phyloP scores from a whole-genome alignment of 2,113 vertebrate genomes.

The Rhea pennata region DNA sequence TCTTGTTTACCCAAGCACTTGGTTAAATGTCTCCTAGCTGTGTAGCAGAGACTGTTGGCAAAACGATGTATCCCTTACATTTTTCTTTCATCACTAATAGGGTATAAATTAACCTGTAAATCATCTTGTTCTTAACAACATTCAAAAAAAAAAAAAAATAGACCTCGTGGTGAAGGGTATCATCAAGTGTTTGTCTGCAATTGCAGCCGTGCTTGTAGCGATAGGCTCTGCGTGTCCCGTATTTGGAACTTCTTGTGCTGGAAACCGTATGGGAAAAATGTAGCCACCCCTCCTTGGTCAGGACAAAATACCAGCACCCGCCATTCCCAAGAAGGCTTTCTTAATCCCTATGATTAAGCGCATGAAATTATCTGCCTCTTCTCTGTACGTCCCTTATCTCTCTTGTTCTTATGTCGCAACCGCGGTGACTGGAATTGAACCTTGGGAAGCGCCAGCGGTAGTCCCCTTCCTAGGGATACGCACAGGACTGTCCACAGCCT shows the following conservation, averaged over 20 bases:
- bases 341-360: conserved; percentile 54
- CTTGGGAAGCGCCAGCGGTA: background rate
- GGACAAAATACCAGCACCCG: background rate
- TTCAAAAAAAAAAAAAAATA: background rate
- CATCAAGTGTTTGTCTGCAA: background rate
- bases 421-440: background rate
- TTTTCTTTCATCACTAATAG: background rate
- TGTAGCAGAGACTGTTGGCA: conserved; percentile 5
- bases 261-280: conserved; percentile 44
- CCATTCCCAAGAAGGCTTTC: conserved; percentile 37
- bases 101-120: conserved; percentile 35
- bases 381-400: conserved; percentile 13
- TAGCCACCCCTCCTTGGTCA: conserved; percentile 19
- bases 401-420: conserved; percentile 6
- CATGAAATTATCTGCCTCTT: conserved; percentile 20
- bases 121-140: background rate
- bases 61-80: background rate
- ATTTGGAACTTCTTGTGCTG: conserved; percentile 14
- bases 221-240: background rate
- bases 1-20: background rate
- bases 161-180: background rate
- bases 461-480: background rate
- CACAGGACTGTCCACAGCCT: background rate
- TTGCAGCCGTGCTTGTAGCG: background rate
- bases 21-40: conserved; percentile 2